These are phyloP conservation scores for Sisor rabdophorus DNA, from an alignment of 2,113 vertebrate genomes.

Conservation along the genomic window DNA sequence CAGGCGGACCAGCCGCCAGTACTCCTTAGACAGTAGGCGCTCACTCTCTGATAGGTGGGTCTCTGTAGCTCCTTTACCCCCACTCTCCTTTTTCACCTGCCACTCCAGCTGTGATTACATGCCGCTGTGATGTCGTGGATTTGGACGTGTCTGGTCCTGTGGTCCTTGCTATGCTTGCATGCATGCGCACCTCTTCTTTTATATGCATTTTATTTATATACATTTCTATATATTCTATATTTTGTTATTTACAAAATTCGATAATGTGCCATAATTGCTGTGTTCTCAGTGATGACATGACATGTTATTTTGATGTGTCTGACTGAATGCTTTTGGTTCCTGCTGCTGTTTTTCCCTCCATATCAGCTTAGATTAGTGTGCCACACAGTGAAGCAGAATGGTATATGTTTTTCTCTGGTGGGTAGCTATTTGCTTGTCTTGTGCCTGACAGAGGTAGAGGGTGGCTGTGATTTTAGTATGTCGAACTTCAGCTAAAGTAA, in stretches of 20 bases:
- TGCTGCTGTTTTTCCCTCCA: conserved; percentile 6
- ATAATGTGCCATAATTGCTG: conserved; percentile 25
- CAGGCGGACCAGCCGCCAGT: conserved; percentile 83
- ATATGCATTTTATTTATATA: conserved; percentile 44
- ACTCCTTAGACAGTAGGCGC: conserved; percentile 89
- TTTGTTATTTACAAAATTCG: not conserved
- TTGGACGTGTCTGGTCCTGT: conserved; percentile 71
- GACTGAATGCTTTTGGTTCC: conserved; percentile 16
- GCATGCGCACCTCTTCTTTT: conserved; percentile 66
- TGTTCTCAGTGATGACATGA: conserved; percentile 30
- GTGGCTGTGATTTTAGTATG: conserved; percentile 28
- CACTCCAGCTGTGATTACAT: conserved; percentile 72
- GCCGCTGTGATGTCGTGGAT: conserved; percentile 77
- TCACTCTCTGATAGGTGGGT: conserved; percentile 90
- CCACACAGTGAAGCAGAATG: not conserved
- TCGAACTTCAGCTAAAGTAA: conserved; percentile 33
- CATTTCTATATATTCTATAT: conserved; percentile 47
- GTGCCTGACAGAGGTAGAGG: conserved; percentile 38
- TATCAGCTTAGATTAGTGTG: conserved; percentile 23
- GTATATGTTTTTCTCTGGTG: conserved; percentile 19
- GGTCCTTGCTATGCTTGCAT: conserved; percentile 76
- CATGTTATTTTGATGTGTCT: conserved; percentile 27
- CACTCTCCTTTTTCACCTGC: conserved; percentile 52
- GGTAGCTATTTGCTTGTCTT: conserved; percentile 39
- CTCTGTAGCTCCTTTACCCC: conserved; percentile 64